Conservation (phyloP, 2,797 vertebrate genomes). For the Neosilurus hyrtlii region DNA sequence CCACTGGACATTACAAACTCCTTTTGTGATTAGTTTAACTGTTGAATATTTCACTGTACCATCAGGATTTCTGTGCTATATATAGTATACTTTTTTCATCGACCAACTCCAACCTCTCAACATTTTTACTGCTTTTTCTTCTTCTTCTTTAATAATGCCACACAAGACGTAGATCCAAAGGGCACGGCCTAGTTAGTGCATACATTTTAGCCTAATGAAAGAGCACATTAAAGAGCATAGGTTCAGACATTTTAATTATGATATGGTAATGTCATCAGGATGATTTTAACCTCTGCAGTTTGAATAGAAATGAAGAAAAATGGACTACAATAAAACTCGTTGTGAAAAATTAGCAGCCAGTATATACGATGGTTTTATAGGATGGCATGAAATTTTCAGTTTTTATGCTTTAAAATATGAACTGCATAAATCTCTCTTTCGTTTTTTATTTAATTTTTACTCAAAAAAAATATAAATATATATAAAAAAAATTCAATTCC, state of each 20-base stretch:
- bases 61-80: background rate
- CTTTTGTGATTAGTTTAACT: background rate
- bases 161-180: constrained; percentile 5
- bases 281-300: constrained; percentile 5
- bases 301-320: background rate
- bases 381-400: background rate
- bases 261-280: constrained; percentile 31
- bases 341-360: background rate
- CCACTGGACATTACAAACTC: background rate
- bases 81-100: background rate
- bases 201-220: constrained; percentile 30
- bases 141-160: constrained; percentile 9
- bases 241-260: constrained; percentile 32
- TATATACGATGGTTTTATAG: background rate
- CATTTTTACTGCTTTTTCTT: background rate
- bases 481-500: background rate
- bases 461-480: background rate
- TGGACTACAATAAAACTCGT: too few species aligned
- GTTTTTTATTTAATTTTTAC: background rate
- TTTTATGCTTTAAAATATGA: background rate
- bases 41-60: background rate
- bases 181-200: background rate
- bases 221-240: constrained; percentile 29
- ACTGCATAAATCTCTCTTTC: constrained; percentile 5
- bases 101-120: background rate